phyloP scores from a whole-genome alignment of 2,797 vertebrate genomes.

The Synanceia verrucosa region DNA sequence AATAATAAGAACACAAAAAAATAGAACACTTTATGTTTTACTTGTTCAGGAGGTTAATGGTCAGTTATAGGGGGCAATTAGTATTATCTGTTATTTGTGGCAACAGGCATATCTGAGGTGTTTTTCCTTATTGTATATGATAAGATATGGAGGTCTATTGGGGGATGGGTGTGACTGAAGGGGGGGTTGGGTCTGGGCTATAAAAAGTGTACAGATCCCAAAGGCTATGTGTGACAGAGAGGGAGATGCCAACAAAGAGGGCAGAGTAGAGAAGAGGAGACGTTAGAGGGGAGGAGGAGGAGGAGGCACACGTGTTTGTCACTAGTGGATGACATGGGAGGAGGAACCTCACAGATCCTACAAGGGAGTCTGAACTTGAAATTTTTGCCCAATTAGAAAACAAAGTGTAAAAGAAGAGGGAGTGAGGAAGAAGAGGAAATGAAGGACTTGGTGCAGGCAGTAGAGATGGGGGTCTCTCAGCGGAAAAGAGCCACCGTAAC shows the following conservation, averaged over 20 bases:
- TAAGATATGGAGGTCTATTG: constrained; percentile 21
- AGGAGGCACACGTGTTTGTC: constrained; percentile 1
- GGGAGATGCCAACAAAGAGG: constrained; percentile 1
- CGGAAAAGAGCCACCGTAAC: constrained; percentile 22
- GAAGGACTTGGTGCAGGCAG: constrained; percentile 57
- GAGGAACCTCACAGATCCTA: constrained; percentile 9
- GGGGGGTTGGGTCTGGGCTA: constrained; percentile 27
- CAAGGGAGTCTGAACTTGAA: background rate
- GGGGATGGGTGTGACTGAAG: constrained; percentile 28
- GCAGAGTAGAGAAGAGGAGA: background rate
- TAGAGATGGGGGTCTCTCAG: constrained; percentile 51
- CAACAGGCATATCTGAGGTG: background rate
- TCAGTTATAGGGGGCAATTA: background rate
- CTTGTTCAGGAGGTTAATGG: too few relatives aligned
- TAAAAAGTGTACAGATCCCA: constrained; percentile 42
- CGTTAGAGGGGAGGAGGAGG: background rate
- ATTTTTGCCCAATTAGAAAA: background rate
- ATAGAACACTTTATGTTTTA: too few relatives aligned
- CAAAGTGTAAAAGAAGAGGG: background rate
- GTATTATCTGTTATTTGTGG: background rate
- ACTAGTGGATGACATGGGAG: background rate
- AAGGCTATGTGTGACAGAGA: constrained; percentile 27
- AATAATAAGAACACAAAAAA: too few relatives aligned
- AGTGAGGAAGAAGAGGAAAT: constrained; percentile 29
- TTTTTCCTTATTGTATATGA: constrained; percentile 1